Base-by-base conservation (phyloP, 1,140 invertebrate species). In the Euwallacea fornicatus region DNA sequence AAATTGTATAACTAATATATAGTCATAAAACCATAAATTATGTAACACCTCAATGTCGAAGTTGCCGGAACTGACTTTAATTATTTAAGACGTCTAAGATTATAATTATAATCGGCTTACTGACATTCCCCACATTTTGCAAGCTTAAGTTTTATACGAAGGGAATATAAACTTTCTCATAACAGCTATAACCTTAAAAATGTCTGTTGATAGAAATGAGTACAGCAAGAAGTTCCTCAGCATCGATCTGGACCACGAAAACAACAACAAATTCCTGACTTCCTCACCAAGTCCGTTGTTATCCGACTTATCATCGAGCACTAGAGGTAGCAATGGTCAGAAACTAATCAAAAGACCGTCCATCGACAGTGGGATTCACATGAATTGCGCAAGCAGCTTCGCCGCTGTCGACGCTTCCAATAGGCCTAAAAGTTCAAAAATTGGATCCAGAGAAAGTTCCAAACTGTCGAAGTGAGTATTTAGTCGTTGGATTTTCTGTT, bases 281-380 rank as follows among this genome's bases (percentile, higher is more conserved):
- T 79, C 79, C 21, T 74, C 72, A 42, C 79, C 78, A 10, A 80
- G 78, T 76, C 77, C 80, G 4, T 56, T 81, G 63, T 61, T 80
- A 8, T 80, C 79, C 2, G 80, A 81, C 59, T 73, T 76, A 7
- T 78, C 76, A 11, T 73, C 78, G 1, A 77, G 76, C 62, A 76
- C 73, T 7, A 73, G 79, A 56, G 75, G 76, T 59, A 73, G 73
- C 43, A 73, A 69, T 47, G 75, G 76, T 47, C 84, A 83, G 79
- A 87, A 86, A 59, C 84, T 91, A 41, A 86, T 88, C 63, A 93
- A 93, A 81, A 84, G 92, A 76, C 90, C 91, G 7, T 94, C 92
- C 1, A 89, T 94, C 71, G 92, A 94, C 82, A 93, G 91, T 80
- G 92, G 92, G 72, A 93, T 93, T 76, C 91, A 93, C 79, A 88